These are phyloP conservation scores for Caenorhabditis latens DNA, from an alignment of 1,140 invertebrate genomes.

Conservation along the genomic window DNA sequence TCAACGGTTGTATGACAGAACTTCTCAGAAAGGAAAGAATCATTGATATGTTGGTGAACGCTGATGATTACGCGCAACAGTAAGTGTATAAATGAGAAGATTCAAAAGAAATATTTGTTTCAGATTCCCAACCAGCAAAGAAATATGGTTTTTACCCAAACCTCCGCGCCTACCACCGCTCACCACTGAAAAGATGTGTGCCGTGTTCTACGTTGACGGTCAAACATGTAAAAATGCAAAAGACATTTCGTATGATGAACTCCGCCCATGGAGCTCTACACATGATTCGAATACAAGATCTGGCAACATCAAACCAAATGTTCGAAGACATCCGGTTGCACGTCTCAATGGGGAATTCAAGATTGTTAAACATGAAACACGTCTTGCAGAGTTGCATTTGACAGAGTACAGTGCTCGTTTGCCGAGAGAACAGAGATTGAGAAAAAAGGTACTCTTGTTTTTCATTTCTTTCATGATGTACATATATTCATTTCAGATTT, in stretches of 20 bases:
- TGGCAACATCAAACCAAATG: slow-evolving; percentile 55
- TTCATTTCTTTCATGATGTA: not conserved
- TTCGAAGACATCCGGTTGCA: slow-evolving; percentile 58
- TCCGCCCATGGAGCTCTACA: slow-evolving; percentile 53
- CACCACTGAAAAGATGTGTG: slow-evolving; percentile 7
- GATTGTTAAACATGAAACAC: slow-evolving; percentile 36
- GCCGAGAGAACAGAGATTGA: slow-evolving; percentile 36
- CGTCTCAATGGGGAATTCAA: not conserved
- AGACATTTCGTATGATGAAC: slow-evolving; percentile 52
- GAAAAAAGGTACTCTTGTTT: slow-evolving; percentile 41
- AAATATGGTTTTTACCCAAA: not conserved
- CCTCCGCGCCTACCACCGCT: slow-evolving; percentile 57
- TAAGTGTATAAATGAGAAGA: too few relatives aligned
- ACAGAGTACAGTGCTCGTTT: slow-evolving; percentile 60
- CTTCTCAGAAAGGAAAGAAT: slow-evolving; percentile 57
- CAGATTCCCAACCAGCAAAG: too few relatives aligned
- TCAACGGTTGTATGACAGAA: slow-evolving; percentile 53
- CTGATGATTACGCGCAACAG: not conserved
- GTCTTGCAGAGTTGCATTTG: slow-evolving; percentile 8
- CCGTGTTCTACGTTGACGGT: slow-evolving; percentile 48
- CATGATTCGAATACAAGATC: not conserved
- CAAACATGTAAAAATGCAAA: not conserved
- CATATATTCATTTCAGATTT: slow-evolving; percentile 54
- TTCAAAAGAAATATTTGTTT: too few relatives aligned
- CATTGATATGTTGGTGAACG: slow-evolving; percentile 45